Evolutionary conservation across 2,113 vertebrate species (phyloP), one percentile per base, ranked within the genome.

Genomic region (Sciurus niger): DNA sequence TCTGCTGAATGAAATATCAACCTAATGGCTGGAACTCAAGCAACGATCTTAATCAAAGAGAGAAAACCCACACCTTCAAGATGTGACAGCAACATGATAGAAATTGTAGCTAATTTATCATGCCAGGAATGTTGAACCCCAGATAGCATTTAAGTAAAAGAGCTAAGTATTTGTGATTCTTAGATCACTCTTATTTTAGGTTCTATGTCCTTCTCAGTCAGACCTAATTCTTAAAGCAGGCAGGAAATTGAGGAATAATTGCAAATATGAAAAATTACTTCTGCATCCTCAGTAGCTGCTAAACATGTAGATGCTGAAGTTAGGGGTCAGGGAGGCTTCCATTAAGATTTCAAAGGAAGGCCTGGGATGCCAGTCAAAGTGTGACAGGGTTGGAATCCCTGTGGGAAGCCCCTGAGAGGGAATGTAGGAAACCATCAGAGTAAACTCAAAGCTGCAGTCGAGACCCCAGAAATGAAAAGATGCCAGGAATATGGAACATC

Each of bases 171-270:
- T 63, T 90, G 48, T 84, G 77, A 90, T 89, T 91, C 92, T 83
- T 70, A 97, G 88, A 34, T 4, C 43, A 85, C 24, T 89, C 8
- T 88, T 60, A 60, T 93, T 96, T 84, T 70, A 78, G 37, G 24
- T 67, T 93, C 91, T 93, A 73, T 94, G 43, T 73, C 89, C 70
- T 90, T 90, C 32, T 94, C 67, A 92, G 48, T 14, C 14, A 88
- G 60, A 90, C 12, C 24, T 96, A 90, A 73, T 95, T 90, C 34
- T 95, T 68, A 97, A 91, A 74, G 6, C 68, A 90, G 46, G 22
- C 65, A 85, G 20, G 63, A 51, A 90, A 74, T 46, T 91, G 24
- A 18, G 9, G 37, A 48, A 82, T 67, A 89, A 93, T 78, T 72
- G 24, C 22, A 96, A 30, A 93, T 82, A 67, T 65, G 83, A 90